Evolutionary conservation across 2,797 vertebrate genomes (phyloP).

Genomic region (Labroides dimidiatus): DNA sequence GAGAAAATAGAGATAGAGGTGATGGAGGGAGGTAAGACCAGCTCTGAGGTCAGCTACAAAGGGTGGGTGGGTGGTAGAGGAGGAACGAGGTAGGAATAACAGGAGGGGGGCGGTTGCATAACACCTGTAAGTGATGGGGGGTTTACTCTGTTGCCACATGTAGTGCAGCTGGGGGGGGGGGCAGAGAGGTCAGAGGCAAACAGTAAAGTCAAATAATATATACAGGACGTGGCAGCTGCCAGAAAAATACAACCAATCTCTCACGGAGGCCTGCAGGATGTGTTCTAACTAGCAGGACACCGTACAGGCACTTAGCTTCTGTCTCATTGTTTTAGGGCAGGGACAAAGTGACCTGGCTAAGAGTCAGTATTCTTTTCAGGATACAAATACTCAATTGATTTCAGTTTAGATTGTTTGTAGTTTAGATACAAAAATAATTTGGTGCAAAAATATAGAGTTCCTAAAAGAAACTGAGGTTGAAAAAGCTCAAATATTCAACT

Average conservation of each 20-base stretch:
- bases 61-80: conserved; percentile 7
- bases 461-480: background rate
- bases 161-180: conserved; percentile 54
- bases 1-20: conserved; percentile 32
- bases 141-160: conserved; percentile 65
- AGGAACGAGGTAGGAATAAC: conserved; percentile 32
- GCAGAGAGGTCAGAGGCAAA: conserved; percentile 67
- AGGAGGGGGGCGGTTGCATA: conserved; percentile 67
- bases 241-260: conserved; percentile 70
- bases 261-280: conserved; percentile 71
- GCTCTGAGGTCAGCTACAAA: conserved; percentile 44
- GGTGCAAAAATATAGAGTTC: background rate
- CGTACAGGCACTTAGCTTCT: conserved; percentile 67
- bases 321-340: conserved; percentile 66
- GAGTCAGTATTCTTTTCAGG: conserved; percentile 26
- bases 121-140: conserved; percentile 59
- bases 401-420: no score
- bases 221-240: conserved; percentile 81
- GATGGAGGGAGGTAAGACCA: conserved; percentile 39
- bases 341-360: conserved; percentile 38
- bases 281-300: conserved; percentile 58
- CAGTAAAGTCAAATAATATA: conserved; percentile 75
- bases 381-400: conserved; percentile 10
- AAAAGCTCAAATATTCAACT: background rate
- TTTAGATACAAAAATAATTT: background rate